Base-by-base conservation (phyloP, 2,797 vertebrate genomes). In the Lutjanus argentimaculatus region DNA sequence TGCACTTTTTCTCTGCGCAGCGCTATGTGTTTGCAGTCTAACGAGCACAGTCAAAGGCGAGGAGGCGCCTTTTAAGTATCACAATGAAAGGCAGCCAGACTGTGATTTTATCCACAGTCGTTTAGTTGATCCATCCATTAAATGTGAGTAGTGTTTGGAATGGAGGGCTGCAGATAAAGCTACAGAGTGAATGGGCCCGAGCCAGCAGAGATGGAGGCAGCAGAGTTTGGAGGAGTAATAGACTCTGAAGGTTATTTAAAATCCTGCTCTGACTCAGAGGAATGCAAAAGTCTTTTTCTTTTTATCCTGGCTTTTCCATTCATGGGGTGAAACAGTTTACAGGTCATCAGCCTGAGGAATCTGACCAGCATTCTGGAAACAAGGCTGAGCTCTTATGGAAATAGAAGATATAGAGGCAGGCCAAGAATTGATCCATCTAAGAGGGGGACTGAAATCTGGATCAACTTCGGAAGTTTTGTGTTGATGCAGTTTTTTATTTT, bases 201-300 rank as follows among this genome's bases (percentile, higher is more conserved):
- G 78, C 80, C 75, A 76, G 77, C 62, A 36, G 48, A 63, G 71
- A 85, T 74, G 73, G 83, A 75, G 62, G 68, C 64, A 36, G 72
- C 51, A 78, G 67, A 83, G 75, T 79, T 85, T 84, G 51, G 80
- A 85, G 69, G 70, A 84, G 59, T 75, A 48, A 73, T 48, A 58
- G 67, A 80, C 66, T 83, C 57, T 72, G 61, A 80, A 88, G 69
- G 86, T 86, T 92, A 89, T 88, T 93, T 91, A 82, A 92, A 85
- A 86, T 83, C 76, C 75, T 76, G 52, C 83, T 85, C 40, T 82
- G 76, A 88, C 72, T 88, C 65, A 78, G 69, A 83, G 82, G 77
- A 90, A 85, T 79, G 87, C 15, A 79, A 83, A 84, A 53, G 40
- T 77, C 7, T 84, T 73, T 59, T 80, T 53, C 43, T 89, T 65